phyloP scores from a whole-genome alignment of 2,113 vertebrate genomes.

The Cacatua alba region DNA sequence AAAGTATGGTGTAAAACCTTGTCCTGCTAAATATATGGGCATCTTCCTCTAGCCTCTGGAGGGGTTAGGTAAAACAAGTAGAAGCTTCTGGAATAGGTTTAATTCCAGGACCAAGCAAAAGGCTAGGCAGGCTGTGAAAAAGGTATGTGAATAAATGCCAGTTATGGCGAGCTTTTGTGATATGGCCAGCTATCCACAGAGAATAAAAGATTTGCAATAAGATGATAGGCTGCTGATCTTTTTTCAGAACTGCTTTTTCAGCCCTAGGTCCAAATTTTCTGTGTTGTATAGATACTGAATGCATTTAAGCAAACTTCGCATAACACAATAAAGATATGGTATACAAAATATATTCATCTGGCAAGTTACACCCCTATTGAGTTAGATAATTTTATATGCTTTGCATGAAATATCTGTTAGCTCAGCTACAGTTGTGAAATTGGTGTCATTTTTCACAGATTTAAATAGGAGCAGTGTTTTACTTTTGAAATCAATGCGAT shows the following conservation, averaged over 20 bases:
- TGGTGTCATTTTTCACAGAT: background rate
- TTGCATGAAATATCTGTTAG: background rate
- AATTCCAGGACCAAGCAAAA: background rate
- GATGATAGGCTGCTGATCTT: background rate
- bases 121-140: background rate
- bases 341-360: background rate
- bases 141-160: background rate
- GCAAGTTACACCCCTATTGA: background rate
- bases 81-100: background rate
- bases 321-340: background rate
- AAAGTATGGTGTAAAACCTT: background rate
- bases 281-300: background rate
- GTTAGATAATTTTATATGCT: background rate
- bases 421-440: background rate
- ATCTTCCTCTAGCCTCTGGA: background rate
- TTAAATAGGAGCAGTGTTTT: background rate
- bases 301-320: background rate
- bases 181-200: background rate
- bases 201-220: background rate
- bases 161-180: background rate
- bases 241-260: background rate
- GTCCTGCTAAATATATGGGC: background rate
- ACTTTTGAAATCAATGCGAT: background rate
- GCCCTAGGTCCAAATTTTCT: background rate
- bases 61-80: background rate